These are phyloP conservation scores for Neocrepidodera transversa DNA, from an alignment of 2,888 invertebrate species.

Conservation along the genomic window DNA sequence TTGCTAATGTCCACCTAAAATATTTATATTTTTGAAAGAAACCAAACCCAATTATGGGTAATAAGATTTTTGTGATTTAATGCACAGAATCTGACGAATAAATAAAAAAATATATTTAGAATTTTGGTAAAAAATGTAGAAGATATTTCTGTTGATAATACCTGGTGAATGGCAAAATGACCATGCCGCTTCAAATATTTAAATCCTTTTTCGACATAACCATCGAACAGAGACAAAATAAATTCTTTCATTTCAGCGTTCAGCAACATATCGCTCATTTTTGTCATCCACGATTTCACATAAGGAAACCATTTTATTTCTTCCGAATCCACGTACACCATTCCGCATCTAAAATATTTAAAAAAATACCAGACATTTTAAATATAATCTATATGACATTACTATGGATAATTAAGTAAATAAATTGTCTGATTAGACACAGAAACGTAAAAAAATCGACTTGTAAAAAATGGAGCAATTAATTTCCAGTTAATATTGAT, in stretches of 20 bases:
- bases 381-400: no score
- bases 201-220: conserved; percentile 72
- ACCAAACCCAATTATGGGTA: no score
- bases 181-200: conserved; percentile 73
- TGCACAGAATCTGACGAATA: no score
- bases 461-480: no score
- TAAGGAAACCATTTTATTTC: conserved; percentile 84
- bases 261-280: conserved; percentile 62
- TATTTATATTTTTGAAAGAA: not conserved
- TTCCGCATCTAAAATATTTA: conserved; percentile 69
- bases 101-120: no score
- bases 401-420: no score
- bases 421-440: no score
- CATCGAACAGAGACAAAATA: conserved; percentile 70
- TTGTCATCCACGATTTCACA: conserved; percentile 78
- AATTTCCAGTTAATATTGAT: no score
- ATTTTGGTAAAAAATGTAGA: not conserved
- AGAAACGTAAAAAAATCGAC: no score
- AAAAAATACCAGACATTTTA: no score
- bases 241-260: conserved; percentile 69
- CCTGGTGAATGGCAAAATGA: conserved; percentile 77
- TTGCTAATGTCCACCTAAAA: conserved; percentile 82
- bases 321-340: conserved; percentile 89
- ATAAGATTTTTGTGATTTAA: no score
- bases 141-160: conserved; percentile 48